phyloP scores from a whole-genome alignment of 2,797 vertebrate species.

The Microhierax caerulescens region DNA sequence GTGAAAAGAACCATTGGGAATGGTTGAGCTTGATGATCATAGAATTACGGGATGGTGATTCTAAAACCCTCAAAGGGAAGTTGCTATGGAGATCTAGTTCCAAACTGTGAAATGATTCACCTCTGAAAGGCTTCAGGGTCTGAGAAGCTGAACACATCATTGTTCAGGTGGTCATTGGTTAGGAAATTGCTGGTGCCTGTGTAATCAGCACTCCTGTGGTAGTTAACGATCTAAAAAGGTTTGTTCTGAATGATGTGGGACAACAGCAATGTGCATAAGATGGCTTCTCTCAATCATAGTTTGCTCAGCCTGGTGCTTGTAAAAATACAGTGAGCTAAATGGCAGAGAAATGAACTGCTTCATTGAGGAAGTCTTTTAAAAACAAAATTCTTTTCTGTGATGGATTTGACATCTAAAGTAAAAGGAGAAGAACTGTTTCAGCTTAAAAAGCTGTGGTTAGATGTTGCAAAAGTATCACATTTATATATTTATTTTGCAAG shows the following conservation, averaged over 20 bases:
- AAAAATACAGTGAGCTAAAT: slow-evolving; percentile 74
- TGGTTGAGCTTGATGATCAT: slow-evolving; percentile 99
- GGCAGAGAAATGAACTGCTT: slow-evolving; percentile 68
- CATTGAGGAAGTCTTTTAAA: slow-evolving; percentile 66
- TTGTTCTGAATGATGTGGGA: slow-evolving; percentile 99
- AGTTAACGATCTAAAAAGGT: slow-evolving; percentile 99
- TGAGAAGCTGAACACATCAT: slow-evolving; percentile 99
- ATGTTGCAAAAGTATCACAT: slow-evolving; percentile 39
- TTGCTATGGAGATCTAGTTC: slow-evolving; percentile 99
- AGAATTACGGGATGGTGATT: slow-evolving; percentile 99
- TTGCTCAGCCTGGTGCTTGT: slow-evolving; percentile 79
- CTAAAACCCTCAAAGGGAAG: slow-evolving; percentile 99
- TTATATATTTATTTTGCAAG: slow-evolving; percentile 41
- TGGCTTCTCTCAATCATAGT: slow-evolving; percentile 89
- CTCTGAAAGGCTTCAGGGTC: slow-evolving; percentile 99
- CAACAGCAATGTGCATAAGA: slow-evolving; percentile 96
- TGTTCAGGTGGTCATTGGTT: slow-evolving; percentile 99
- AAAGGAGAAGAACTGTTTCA: slow-evolving; percentile 56
- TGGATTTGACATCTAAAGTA: slow-evolving; percentile 70
- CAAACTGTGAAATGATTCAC: slow-evolving; percentile 99
- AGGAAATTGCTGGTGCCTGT: slow-evolving; percentile 99
- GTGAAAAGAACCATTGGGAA: slow-evolving; percentile 99
- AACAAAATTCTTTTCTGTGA: slow-evolving; percentile 66
- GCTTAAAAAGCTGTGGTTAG: slow-evolving; percentile 66
- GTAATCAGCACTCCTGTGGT: slow-evolving; percentile 99